Percentiles rank a stretch among this genome's conserved stretches.
Evolutionary conservation across 1,140 invertebrate species (phyloP).

Genomic region (Dendroctonus ponderosae): DNA sequence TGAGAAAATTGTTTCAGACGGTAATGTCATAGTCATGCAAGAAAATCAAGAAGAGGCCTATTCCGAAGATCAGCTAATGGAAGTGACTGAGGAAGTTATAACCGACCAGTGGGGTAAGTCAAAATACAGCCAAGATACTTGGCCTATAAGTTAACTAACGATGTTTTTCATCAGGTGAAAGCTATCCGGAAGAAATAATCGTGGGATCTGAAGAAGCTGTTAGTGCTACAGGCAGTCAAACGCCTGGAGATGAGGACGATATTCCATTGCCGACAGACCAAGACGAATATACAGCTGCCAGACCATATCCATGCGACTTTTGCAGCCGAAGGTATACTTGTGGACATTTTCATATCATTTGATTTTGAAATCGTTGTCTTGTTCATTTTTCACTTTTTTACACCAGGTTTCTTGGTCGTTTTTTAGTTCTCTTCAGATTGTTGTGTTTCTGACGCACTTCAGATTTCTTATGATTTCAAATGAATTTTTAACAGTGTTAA

Average conservation of each 20-base stretch:
- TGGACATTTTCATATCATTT: no score
- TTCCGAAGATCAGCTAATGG: slow-evolving; percentile 42
- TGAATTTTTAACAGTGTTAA: no score
- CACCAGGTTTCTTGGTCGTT: no score
- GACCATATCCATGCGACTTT: slow-evolving; percentile 83
- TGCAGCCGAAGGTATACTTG: slow-evolving; percentile 62
- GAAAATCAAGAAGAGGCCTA: slow-evolving; percentile 44
- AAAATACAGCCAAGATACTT: not conserved
- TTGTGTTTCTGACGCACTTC: no score
- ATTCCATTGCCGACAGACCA: slow-evolving; percentile 77
- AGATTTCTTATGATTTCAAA: not conserved
- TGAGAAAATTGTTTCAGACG: slow-evolving; percentile 39
- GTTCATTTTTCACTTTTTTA: no score
- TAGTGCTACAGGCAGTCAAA: slow-evolving; percentile 57
- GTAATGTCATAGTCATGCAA: slow-evolving; percentile 51
- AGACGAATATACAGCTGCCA: slow-evolving; percentile 74
- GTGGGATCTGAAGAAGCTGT: slow-evolving; percentile 57
- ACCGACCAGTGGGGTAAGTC: slow-evolving; percentile 69
- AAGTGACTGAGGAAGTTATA: slow-evolving; percentile 73
- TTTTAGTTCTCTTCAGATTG: no score
- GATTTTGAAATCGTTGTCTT: no score
- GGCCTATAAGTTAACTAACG: not conserved
- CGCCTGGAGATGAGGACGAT: slow-evolving; percentile 65
- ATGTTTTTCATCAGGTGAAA: slow-evolving; percentile 30
- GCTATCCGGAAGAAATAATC: slow-evolving; percentile 47